Percentiles rank a stretch among this genome's conserved stretches.
phyloP scores from a whole-genome alignment of 2,113 vertebrate species.

The Psettodes erumei region DNA sequence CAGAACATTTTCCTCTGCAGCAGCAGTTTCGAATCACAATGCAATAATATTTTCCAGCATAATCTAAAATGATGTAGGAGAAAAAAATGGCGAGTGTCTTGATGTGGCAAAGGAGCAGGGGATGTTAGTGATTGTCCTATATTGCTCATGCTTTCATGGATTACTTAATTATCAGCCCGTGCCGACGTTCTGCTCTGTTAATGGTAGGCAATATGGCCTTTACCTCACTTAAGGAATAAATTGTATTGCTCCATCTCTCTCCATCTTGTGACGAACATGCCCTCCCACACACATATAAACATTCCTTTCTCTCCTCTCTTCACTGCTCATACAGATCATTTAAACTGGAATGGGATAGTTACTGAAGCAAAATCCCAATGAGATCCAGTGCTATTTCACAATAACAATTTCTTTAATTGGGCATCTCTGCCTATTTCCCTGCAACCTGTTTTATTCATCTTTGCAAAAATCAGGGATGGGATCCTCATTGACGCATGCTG shows the following conservation, averaged over 20 bases:
- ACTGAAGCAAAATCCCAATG: constrained; percentile 75
- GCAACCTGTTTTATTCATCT: constrained; percentile 68
- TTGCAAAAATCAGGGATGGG: constrained; percentile 65
- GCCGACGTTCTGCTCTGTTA: constrained; percentile 81
- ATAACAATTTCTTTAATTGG: constrained; percentile 83
- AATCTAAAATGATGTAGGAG: constrained; percentile 77
- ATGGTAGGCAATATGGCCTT: constrained; percentile 81
- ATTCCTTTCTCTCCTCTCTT: constrained; percentile 66
- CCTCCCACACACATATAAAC: constrained; percentile 77
- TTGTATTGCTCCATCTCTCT: constrained; percentile 81
- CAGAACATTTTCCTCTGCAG: constrained; percentile 67
- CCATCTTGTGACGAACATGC: constrained; percentile 73
- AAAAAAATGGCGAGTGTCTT: constrained; percentile 43
- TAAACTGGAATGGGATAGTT: constrained; percentile 76
- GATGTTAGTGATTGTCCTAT: constrained; percentile 81
- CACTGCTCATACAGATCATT: constrained; percentile 79
- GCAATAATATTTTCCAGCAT: constrained; percentile 79
- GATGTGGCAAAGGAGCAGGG: constrained; percentile 73
- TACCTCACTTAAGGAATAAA: constrained; percentile 84
- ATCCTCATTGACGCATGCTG: constrained; percentile 74
- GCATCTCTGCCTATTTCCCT: constrained; percentile 56
- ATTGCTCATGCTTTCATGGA: constrained; percentile 83
- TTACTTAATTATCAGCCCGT: constrained; percentile 85
- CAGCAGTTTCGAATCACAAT: constrained; percentile 76
- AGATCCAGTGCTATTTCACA: constrained; percentile 72